Base-by-base conservation (phyloP, 2,888 invertebrate species). In the Xanthorhoe designata region DNA sequence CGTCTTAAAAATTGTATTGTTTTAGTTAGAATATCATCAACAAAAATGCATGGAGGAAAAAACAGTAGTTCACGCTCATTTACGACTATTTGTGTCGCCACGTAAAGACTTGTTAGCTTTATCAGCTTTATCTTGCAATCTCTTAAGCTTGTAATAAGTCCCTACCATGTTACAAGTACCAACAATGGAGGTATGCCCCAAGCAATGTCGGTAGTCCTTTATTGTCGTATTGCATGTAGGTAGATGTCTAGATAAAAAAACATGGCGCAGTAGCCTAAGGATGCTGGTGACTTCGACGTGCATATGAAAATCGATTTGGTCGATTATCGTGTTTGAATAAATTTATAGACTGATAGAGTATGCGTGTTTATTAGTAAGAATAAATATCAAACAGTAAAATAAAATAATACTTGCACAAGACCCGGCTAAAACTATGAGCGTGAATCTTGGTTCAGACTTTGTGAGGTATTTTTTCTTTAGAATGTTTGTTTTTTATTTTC, bases 201-300 rank as follows among this genome's bases (percentile, higher is more conserved):
- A 80, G 80, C 78, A 76, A 78, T 81, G 85, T 85, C 86, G 86
- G 86, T 88, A 87, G 86, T 84, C 82, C 77, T 84, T 86, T 85
- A 83, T 78, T 76, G 85, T 84, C 85, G 85, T 86, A 80, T 77
- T 75, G 78, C 83, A 75, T 87, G 87, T 87, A 88, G 87, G 87
- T 87, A 88, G 87, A 89, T 89, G 84, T 86, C 86, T 86, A 86
- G 88, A 90, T 89, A 87, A 87, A 80, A 75, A 68, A 72, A 77
- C 78, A 78, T 73, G 78, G 59, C 53, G 64, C 70, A 64, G 68
- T 62, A 66, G 66, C 72, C 68, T 24, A 19, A 59, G 70, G 72
- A 65, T 32, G 2, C 32, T 55, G 56, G 65, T 70, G 62, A 70
- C 68, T 70, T 55, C 54, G 72, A 71, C 71, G 38, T 62, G 62